Conservation (phyloP, 2,888 invertebrate species). For the Neocrepidodera transversa region DNA sequence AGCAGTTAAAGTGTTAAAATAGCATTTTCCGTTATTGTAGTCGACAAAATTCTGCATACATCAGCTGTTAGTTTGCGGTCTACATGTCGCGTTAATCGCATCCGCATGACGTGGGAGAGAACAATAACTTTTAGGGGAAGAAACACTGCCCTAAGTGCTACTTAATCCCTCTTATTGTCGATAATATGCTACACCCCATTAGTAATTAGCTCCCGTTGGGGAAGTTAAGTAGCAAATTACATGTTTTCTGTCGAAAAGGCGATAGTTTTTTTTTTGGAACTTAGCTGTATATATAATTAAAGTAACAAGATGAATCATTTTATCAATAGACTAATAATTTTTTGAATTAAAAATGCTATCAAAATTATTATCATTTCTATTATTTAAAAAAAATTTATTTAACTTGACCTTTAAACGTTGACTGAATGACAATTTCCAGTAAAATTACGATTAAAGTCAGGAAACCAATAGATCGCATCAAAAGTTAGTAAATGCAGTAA, state of each 20-base stretch:
- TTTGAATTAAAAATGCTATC: no score
- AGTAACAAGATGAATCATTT: no score
- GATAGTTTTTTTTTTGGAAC: slow-evolving; percentile 19
- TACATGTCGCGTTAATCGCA: slow-evolving; percentile 40
- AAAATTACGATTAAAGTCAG: no score
- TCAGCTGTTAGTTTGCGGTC: slow-evolving; percentile 44
- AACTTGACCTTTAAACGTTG: no score
- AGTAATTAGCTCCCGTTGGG: slow-evolving; percentile 48
- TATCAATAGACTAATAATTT: no score
- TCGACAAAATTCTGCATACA: slow-evolving; percentile 20
- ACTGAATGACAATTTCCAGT: no score
- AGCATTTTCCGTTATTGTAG: slow-evolving; percentile 24
- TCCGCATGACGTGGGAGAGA: slow-evolving; percentile 46
- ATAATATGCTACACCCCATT: slow-evolving; percentile 51
- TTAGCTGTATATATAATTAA: not conserved
- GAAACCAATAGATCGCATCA: slow-evolving; percentile 9
- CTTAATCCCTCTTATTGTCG: slow-evolving; percentile 52
- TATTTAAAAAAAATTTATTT: no score
- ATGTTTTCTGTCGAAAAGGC: slow-evolving; percentile 39
- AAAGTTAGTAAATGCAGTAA: slow-evolving; percentile 50
- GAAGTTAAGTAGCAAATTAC: slow-evolving; percentile 52
- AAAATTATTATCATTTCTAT: no score
- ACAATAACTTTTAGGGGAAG: slow-evolving; percentile 45
- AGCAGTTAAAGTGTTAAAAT: no score
- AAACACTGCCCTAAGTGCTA: slow-evolving; percentile 48